phyloP scores from a whole-genome alignment of 2,113 vertebrate genomes.

The Sus scrofa region T2T-Sscrofa CM000819.6:68893001-68893500 shows the following conservation, averaged over 20 bases:
- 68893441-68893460: too few relatives aligned
- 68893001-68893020: not conserved
- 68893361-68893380: too few relatives aligned
- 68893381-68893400: too few relatives aligned
- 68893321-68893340: too few relatives aligned
- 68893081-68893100: not conserved
- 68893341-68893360: too few relatives aligned
- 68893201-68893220: not conserved
- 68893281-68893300: too few relatives aligned
- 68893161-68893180: not conserved
- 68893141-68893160: not conserved
- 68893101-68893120: not conserved
- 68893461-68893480: too few relatives aligned
- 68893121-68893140: not conserved
- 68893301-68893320: too few relatives aligned
- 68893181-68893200: not conserved
- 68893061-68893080: not conserved
- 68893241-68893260: not conserved
- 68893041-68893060: not conserved
- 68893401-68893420: too few relatives aligned
- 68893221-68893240: not conserved
- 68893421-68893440: too few relatives aligned
- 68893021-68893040: not conserved
- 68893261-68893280: too few relatives aligned
- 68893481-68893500: slow-evolving; percentile 21